A percentile compares a stretch with the other conserved stretches of the same genome.
Evolutionary conservation across 2,888 invertebrate species (phyloP).

Genomic region (Thecophora atra): DNA sequence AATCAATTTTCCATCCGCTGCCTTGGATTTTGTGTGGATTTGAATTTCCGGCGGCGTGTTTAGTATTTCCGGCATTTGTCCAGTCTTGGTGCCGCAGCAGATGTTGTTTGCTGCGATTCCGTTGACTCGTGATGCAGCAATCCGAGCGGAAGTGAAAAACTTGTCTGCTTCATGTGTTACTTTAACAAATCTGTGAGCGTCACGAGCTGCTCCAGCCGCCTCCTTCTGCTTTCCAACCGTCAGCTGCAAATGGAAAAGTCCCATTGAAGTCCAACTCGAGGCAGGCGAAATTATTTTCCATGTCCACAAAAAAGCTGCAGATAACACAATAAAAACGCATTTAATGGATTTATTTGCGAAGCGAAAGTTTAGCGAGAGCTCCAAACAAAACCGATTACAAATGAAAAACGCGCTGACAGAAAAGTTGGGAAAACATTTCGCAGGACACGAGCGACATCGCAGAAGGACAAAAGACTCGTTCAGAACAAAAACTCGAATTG

Average conservation of each 20-base stretch:
- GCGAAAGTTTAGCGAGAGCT: conserved; percentile 29
- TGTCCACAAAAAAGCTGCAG: conserved; percentile 28
- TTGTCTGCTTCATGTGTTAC: conserved; percentile 32
- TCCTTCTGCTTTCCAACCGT: not conserved
- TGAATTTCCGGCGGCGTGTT: conserved; percentile 25
- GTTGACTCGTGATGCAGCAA: not conserved
- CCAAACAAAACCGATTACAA: conserved; percentile 3
- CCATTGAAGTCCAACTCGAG: conserved; percentile 15
- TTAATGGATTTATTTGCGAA: conserved; percentile 33
- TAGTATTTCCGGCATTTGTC: conserved; percentile 2
- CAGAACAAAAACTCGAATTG: too few relatives aligned
- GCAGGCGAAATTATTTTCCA: conserved; percentile 29
- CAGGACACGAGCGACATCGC: not conserved
- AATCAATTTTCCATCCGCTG: conserved; percentile 8
- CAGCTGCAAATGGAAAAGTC: too few relatives aligned
- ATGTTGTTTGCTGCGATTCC: not conserved
- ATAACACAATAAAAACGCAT: conserved; percentile 27
- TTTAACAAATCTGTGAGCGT: not conserved
- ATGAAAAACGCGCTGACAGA: conserved; percentile 3
- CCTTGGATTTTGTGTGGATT: conserved; percentile 22
- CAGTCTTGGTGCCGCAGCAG: not conserved
- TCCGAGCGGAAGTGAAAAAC: conserved; percentile 29
- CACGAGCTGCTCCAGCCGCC: too few relatives aligned
- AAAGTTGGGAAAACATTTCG: not conserved
- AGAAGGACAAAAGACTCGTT: too few relatives aligned